Base-by-base conservation (phyloP, 2,888 invertebrate genomes). In the Acanthosepion esculentum region DNA sequence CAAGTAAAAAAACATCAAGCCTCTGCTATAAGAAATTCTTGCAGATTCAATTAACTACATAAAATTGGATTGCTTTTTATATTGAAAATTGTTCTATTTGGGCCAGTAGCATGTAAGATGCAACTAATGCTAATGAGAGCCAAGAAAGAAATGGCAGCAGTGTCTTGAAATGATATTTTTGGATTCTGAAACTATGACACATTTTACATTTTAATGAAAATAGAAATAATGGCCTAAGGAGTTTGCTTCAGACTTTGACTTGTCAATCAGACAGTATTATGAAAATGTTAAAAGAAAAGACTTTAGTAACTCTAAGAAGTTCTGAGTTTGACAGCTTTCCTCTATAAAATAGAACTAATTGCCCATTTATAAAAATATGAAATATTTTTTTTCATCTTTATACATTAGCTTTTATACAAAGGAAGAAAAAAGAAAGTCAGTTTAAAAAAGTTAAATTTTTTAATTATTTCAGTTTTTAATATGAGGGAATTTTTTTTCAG, bases 211-310 rank as follows among this genome's bases (percentile, higher is more conserved):
- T 78, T 78, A 78, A 78, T 78, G 78, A 78, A 78, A 78, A 78
- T 78, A n/a, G 78, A 33, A 78, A 78, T 78, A 78, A 78, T 78
- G 78, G 78, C 78, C 78, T 78, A 78, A 78, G n/a, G 78, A 78
- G 12, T 78, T 18, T 78, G 5, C 59, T 78, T 78, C n/a, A 0
- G 18, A 78, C 78, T 78, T n/a, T 78, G 23, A 78, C 78, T 78
- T 78, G 78, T 78, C 78, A 78, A 78, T 78, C 78, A n/a, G 12
- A 78, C n/a, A 78, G 23, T 33, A 78, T 78, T 78, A n/a, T 12
- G 59, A 78, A 78, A 78, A 78, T 78, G n/a, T 15, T n/a, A 78
- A 78, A 78, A 78, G 78, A 78, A 78, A 78, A 78, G n/a, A n/a
- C 12, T n/a, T n/a, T 6, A 59, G 59, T 59, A 20, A 59, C 26